Evolutionary conservation across 1,140 invertebrate species (phyloP), one percentile per base, ranked within the genome.

Genomic region (Camponotus vicinus): DNA sequence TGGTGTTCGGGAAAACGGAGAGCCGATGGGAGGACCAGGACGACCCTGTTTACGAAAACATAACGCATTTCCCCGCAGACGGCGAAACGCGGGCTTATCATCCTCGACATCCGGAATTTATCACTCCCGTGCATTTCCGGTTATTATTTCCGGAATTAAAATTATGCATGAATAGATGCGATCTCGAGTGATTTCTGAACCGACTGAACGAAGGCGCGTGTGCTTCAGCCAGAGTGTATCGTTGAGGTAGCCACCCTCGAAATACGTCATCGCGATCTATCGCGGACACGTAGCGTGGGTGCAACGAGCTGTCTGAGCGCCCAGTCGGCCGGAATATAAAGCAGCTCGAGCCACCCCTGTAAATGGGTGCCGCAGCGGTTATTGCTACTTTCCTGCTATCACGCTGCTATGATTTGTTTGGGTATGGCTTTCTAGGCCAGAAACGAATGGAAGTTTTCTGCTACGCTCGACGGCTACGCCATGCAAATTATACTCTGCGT

Each of bases 331-430:
- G 55, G 66, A 86, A 82, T 86, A 86, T 86, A 70, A 86, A 86
- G 85, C 45, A 82, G 77, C 64, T 34, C 21, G 55, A 52, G 45
- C 55, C 18, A 27, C 6, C 55, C 42, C 34, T 45, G 77, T 79
- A 86, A 86, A 82, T 45, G 66, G 27, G 66, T 13, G 15, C 66
- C 79, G 21, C 85, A 42, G 71, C n/a, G 77, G 77, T 86, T 86
- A 86, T 86, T 86, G 77, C 77, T 80, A 78, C 45, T 85, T 85
- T 85, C 82, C 82, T 85, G 61, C 73, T 76, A 84, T 84, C 80
- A 84, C 42, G 71, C 15, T 18, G 57, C 52, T 63, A 73, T 82
- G 79, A 83, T 83, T 82, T 73, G 67, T 82, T 82, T 59, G 37
- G 27, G 21, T 18, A 32, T 8, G 37, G 21, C 45, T 13, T 27